Percentiles rank a stretch among this genome's conserved stretches.
Conservation (phyloP, 2,888 invertebrate genomes). For the Tetragonisca angustula region DNA sequence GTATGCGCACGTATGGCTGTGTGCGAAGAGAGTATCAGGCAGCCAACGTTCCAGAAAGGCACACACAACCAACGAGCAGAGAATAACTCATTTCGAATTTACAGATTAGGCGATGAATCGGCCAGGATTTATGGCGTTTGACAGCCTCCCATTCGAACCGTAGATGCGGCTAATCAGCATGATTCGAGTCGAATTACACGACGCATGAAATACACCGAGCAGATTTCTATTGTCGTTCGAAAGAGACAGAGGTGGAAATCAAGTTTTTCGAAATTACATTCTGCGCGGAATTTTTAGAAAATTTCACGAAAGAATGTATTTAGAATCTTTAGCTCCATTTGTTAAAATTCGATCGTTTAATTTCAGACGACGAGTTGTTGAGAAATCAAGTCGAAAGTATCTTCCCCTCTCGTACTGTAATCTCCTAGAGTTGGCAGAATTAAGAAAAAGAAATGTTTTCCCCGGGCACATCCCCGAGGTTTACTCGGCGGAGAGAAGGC, state of each 20-base stretch:
- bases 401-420: no score
- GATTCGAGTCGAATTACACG: conserved; percentile 27
- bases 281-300: no score
- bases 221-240: neutral
- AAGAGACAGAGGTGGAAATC: no score
- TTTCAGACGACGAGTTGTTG: no score
- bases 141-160: conserved; percentile 45
- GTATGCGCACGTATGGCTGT: neutral
- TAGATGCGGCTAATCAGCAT: conserved; percentile 56
- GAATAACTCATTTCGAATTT: conserved; percentile 70
- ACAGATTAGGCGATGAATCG: conserved; percentile 60
- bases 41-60: conserved; percentile 27
- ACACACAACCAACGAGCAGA: conserved; percentile 21
- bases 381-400: neutral
- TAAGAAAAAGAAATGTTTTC: neutral
- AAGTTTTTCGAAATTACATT: no score
- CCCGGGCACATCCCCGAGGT: neutral
- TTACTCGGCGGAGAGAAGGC: neutral
- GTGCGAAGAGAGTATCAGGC: neutral
- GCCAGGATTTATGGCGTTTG: conserved; percentile 63
- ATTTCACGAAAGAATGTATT: no score
- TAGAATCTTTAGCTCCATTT: no score
- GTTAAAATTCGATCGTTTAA: no score
- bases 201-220: conserved; percentile 32
- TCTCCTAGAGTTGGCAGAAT: neutral